Conservation (phyloP, 35 echinoderm and acorn worm genomes). For the Apostichopus californicus region DNA sequence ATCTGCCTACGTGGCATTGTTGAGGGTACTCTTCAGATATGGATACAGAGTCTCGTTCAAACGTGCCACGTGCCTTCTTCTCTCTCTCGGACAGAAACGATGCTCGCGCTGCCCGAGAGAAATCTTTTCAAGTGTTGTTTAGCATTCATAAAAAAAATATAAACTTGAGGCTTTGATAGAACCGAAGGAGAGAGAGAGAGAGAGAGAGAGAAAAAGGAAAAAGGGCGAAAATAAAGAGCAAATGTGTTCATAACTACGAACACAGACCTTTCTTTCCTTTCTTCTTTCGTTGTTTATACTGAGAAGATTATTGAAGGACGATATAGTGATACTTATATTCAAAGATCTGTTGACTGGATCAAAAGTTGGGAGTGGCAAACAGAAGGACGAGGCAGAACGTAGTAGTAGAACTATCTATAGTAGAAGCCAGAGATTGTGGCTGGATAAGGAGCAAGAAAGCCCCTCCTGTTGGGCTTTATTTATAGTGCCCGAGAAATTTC, state of each 20-base stretch:
- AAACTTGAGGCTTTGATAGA: slow-evolving; percentile 23
- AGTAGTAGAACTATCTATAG: too few relatives aligned
- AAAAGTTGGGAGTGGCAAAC: background rate
- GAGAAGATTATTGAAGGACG: background rate
- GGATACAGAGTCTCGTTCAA: slow-evolving; percentile 10
- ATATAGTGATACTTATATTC: background rate
- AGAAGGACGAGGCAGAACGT: background rate
- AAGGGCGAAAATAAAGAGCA: background rate
- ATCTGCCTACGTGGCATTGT: slow-evolving; percentile 46
- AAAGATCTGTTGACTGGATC: background rate
- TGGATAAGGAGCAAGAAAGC: background rate
- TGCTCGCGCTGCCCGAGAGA: slow-evolving; percentile 10
- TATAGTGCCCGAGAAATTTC: background rate
- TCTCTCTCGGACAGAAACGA: too few relatives aligned
- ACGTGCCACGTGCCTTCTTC: background rate
- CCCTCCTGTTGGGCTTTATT: background rate
- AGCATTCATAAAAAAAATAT: slow-evolving; percentile 42
- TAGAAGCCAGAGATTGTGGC: background rate
- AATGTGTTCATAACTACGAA: background rate
- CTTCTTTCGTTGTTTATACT: background rate
- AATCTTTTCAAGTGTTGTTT: slow-evolving; percentile 48
- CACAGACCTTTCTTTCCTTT: background rate
- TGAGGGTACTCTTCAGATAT: slow-evolving; percentile 38
- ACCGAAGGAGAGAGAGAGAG: background rate
- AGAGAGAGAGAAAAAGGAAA: background rate